Evolutionary conservation across 2,888 invertebrate species (phyloP), one percentile per base, ranked within the genome.

Genomic region (Synanthedon vespiformis): DNA sequence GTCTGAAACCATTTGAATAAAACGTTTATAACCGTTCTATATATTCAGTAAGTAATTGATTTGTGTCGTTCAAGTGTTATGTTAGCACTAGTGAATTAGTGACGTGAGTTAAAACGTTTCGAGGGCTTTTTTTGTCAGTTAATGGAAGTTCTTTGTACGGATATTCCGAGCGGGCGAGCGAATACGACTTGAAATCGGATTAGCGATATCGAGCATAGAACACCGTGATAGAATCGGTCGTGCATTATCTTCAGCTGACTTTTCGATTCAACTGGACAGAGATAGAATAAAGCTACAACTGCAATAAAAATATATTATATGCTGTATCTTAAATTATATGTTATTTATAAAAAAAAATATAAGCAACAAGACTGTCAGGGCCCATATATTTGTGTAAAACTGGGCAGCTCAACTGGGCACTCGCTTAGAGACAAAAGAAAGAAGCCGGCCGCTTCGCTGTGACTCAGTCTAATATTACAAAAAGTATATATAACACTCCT

Each of bases 71-170:
- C 44, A 44, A 13, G 13, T 44, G n/a, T 13, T n/a, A 44, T 14
- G 44, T 44, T 14, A 44, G 13, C n/a, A 44, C 44, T 44, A 57
- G 60, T 64, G 61, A 67, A 44, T 14, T 44, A 57, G 60, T 64
- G 61, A 67, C 58, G 64, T 64, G 70, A 68, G 68, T 68, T 65
- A 63, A 68, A 70, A 67, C 63, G 64, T 66, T 75, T 69, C 66
- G 67, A 68, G 72, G 67, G 65, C 64, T 77, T 85, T 82, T 22
- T 74, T 80, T 81, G 74, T 70, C 76, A 74, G 79, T 75, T 84
- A 86, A 86, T 86, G 85, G 86, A 86, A 84, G 78, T 80, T 87
- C 85, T 85, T 86, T 85, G 84, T 85, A 77, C 79, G 74, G 71
- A 75, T 76, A 76, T 78, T 81, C 75, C 73, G 71, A 76, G 70